Conservation (phyloP, 2,888 invertebrate genomes). For the Listrodromus nycthemerus region DNA sequence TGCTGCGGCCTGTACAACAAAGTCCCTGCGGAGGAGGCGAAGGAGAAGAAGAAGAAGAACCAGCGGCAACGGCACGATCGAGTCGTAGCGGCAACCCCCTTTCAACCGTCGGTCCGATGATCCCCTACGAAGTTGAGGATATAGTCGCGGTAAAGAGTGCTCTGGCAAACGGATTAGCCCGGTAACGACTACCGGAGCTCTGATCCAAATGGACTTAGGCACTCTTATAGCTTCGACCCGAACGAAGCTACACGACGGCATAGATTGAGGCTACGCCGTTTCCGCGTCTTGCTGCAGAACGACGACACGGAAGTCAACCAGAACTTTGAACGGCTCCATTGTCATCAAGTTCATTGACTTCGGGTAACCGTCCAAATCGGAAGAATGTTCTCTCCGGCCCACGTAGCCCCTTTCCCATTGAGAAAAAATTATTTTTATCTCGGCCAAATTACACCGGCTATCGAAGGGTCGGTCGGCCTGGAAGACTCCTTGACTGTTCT, state of each 20-base stretch:
- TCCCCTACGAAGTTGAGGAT: constrained; percentile 60
- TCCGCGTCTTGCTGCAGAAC: constrained; percentile 18
- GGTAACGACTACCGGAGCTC: constrained; percentile 50
- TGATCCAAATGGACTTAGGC: constrained; percentile 70
- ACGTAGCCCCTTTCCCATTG: too few relatives aligned
- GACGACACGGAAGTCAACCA: not conserved
- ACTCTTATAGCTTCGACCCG: constrained; percentile 70
- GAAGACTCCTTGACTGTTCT: too few relatives aligned
- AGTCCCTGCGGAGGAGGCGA: constrained; percentile 39
- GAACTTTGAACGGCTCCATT: not conserved
- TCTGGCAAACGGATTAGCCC: constrained; percentile 69
- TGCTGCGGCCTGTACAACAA: constrained; percentile 46
- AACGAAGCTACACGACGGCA: constrained; percentile 54
- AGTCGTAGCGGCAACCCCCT: constrained; percentile 37
- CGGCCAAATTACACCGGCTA: too few relatives aligned
- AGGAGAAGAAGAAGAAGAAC: not conserved
- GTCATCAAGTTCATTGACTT: not conserved
- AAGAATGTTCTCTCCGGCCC: not conserved
- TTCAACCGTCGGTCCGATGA: constrained; percentile 42
- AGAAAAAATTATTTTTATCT: too few relatives aligned
- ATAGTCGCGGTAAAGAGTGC: constrained; percentile 60
- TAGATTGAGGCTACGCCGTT: constrained; percentile 46
- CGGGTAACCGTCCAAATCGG: not conserved
- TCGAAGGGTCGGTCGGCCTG: too few relatives aligned
- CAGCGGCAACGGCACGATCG: constrained; percentile 33